Evolutionary conservation across 2,888 invertebrate species (phyloP).

Genomic region (Megalurothrips usitatus): DNA sequence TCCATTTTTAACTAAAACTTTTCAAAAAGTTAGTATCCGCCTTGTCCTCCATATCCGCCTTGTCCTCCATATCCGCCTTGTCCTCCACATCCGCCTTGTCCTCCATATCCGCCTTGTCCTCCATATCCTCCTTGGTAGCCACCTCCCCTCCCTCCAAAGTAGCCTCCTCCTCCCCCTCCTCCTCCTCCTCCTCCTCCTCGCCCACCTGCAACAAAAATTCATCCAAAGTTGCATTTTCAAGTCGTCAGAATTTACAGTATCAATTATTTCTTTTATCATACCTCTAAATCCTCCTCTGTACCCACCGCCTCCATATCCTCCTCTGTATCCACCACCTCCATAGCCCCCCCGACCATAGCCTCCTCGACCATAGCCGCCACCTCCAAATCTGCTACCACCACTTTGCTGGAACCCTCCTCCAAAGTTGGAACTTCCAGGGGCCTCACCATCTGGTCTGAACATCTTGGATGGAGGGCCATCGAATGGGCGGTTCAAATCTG

Average conservation of each 20-base stretch:
- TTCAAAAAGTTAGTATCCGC: conserved; percentile 35
- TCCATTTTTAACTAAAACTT: no score
- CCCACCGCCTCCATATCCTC: conserved; percentile 40
- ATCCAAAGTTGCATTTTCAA: neutral
- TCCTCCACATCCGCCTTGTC: conserved; percentile 31
- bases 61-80: conserved; percentile 29
- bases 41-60: conserved; percentile 27
- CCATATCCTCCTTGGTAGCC: conserved; percentile 27
- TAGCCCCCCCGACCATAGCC: conserved; percentile 38
- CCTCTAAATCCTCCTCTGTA: conserved; percentile 41
- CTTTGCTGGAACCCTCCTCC: conserved; percentile 29
- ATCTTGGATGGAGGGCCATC: conserved; percentile 48
- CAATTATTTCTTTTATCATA: neutral
- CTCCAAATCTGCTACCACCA: conserved; percentile 31
- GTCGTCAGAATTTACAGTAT: neutral
- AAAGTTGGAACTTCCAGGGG: conserved; percentile 30
- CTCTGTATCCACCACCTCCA: conserved; percentile 39
- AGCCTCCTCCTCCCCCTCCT: neutral
- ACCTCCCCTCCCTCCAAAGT: conserved; percentile 24
- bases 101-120: conserved; percentile 28
- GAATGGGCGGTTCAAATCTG: conserved; percentile 42
- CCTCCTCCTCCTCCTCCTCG: conserved; percentile 30
- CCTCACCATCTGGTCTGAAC: conserved; percentile 37
- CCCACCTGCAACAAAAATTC: neutral
- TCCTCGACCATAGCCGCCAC: conserved; percentile 36